A percentile compares a stretch with the other conserved stretches of the same genome.
These are phyloP conservation scores for Ahaetulla prasina DNA, from an alignment of 2,113 vertebrate genomes.

Conservation along the genomic window DNA sequence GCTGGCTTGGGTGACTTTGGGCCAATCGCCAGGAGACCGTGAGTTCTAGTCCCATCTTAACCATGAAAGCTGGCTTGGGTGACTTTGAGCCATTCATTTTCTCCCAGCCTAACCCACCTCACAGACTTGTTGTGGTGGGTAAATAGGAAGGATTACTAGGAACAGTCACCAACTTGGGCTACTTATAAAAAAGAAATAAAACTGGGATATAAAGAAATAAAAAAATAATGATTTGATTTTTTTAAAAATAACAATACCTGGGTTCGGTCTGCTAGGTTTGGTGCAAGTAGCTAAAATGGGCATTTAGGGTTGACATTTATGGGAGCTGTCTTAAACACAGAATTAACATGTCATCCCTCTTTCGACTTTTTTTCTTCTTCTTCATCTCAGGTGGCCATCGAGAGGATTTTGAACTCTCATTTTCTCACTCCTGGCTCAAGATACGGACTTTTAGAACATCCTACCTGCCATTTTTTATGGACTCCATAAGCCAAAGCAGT, in stretches of 20 bases:
- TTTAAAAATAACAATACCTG: neutral
- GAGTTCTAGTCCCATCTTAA: no score
- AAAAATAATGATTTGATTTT: neutral
- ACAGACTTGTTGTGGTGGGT: no score
- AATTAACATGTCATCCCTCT: neutral
- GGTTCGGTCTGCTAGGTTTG: neutral
- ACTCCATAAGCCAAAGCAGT: neutral
- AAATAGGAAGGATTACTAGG: neutral
- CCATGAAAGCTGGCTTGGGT: no score
- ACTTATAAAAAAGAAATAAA: neutral
- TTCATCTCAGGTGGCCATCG: neutral
- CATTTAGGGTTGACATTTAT: neutral
- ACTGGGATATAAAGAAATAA: neutral
- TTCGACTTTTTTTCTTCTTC: neutral
- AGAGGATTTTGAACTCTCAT: neutral
- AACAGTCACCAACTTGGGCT: neutral
- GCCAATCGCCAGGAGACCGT: no score
- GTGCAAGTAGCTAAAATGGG: neutral
- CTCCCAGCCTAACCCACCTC: no score
- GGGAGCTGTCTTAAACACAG: neutral
- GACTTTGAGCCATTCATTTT: no score
- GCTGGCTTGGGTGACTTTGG: no score
- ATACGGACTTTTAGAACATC: neutral
- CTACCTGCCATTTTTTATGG: neutral
- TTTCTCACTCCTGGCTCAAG: neutral